Conservation (phyloP, 1,140 invertebrate genomes). For the Zaprionus tsacasi region DNA sequence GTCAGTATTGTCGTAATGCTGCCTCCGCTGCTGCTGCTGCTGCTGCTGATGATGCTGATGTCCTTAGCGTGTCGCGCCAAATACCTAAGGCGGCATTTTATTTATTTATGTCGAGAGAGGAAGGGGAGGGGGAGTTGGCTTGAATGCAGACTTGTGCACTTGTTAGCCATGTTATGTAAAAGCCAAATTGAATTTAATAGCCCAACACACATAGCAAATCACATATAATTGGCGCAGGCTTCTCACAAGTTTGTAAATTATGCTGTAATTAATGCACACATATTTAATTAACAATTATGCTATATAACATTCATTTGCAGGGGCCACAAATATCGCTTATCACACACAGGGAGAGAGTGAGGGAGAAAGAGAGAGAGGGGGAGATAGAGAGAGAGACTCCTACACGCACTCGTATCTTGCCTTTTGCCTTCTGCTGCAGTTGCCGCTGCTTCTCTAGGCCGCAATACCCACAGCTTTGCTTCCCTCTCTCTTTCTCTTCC, state of each 20-base stretch:
- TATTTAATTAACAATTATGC: conserved; percentile 67
- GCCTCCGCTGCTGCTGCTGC: conserved; percentile 17
- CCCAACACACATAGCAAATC: conserved; percentile 18
- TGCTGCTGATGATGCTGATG: conserved; percentile 30
- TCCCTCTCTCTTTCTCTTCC: no score
- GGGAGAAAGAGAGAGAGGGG: no score
- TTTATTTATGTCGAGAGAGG: conserved; percentile 42
- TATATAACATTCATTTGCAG: conserved; percentile 53
- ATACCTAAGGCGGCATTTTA: conserved; percentile 60
- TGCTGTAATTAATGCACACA: conserved; percentile 59
- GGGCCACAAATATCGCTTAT: neutral
- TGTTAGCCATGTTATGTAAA: conserved; percentile 40
- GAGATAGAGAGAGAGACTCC: no score
- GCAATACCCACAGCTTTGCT: conserved; percentile 13
- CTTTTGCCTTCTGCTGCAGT: no score
- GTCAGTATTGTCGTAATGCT: conserved; percentile 21
- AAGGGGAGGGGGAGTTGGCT: neutral
- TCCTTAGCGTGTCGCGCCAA: conserved; percentile 46
- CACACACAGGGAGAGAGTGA: neutral
- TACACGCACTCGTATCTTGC: no score
- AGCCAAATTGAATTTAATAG: conserved; percentile 57
- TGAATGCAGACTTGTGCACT: conserved; percentile 22
- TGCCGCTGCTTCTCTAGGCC: conserved; percentile 15
- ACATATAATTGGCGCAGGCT: conserved; percentile 20
- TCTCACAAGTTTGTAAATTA: conserved; percentile 4